A percentile compares a stretch with the other conserved stretches of the same genome.
phyloP scores from a whole-genome alignment of 1,140 invertebrate species.

The Whitmania pigra region DNA sequence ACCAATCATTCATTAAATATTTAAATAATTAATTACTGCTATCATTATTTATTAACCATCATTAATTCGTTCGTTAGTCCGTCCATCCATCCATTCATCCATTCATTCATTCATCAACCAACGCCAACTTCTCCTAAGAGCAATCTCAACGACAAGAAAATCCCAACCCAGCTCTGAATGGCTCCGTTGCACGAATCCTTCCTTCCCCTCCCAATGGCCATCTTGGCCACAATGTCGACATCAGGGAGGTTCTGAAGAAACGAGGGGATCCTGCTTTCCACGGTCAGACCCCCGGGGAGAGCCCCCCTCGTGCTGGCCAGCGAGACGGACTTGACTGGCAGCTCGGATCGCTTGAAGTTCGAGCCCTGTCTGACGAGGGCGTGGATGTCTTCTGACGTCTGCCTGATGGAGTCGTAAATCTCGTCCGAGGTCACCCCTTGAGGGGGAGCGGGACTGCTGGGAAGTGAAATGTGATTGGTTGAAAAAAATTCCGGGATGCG shows the following conservation, averaged over 20 bases:
- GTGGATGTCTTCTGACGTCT: slow-evolving; percentile 83
- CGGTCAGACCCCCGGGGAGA: not conserved
- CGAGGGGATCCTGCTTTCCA: slow-evolving; percentile 12
- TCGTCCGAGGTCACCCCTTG: slow-evolving; percentile 64
- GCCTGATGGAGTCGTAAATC: slow-evolving; percentile 63
- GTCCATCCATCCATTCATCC: too few relatives aligned
- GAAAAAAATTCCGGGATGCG: too few relatives aligned
- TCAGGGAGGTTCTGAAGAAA: slow-evolving; percentile 13
- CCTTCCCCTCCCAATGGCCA: not conserved
- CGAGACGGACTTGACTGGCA: not conserved
- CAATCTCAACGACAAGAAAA: not conserved
- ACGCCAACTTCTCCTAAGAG: too few relatives aligned
- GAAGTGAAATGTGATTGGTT: too few relatives aligned
- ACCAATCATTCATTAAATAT: too few relatives aligned
- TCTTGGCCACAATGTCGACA: slow-evolving; percentile 7
- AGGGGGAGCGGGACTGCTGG: too few relatives aligned
- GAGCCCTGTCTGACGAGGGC: slow-evolving; percentile 54
- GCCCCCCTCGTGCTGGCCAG: not conserved
- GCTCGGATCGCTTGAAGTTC: not conserved
- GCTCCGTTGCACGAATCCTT: not conserved
- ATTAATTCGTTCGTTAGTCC: too few relatives aligned
- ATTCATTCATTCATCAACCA: too few relatives aligned
- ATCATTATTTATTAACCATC: too few relatives aligned
- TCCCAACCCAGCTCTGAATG: slow-evolving; percentile 5
- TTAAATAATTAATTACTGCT: too few relatives aligned